Conservation (phyloP, 1,140 invertebrate species). For the Nephila pilipes region DNA sequence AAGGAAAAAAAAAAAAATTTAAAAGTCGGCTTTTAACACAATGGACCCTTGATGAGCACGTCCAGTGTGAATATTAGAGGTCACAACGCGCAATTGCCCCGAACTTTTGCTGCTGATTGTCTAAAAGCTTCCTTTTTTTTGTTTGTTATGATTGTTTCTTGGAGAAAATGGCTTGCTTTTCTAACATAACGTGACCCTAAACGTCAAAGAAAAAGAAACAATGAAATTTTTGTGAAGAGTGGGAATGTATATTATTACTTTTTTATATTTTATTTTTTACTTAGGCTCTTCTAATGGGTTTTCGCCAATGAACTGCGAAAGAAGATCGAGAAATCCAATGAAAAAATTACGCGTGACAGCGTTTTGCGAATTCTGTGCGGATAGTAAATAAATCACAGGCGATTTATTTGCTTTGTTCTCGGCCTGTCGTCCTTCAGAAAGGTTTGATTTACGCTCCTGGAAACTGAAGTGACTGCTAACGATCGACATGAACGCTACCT, state of each 20-base stretch:
- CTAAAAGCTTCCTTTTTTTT: background rate
- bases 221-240: constrained; percentile 11
- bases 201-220: constrained; percentile 16
- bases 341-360: constrained; percentile 9
- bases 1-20: constrained; percentile 1
- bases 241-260: background rate
- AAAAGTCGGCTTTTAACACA: constrained; percentile 59
- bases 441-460: background rate
- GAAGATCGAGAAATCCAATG: background rate
- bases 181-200: background rate
- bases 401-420: constrained; percentile 14
- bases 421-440: background rate
- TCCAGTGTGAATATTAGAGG: constrained; percentile 56
- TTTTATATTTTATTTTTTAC: background rate
- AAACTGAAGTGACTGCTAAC: constrained; percentile 25
- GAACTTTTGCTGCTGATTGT: background rate
- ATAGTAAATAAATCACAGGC: constrained; percentile 5
- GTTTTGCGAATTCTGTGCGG: background rate
- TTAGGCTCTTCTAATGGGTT: background rate
- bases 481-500: background rate
- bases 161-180: background rate
- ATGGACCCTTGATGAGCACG: constrained; percentile 47
- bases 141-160: background rate
- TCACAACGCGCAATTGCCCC: background rate
- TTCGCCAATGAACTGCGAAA: background rate